Evolutionary conservation across 23 tunicate species (phyloP).

Genomic region (Styela clava): DNA sequence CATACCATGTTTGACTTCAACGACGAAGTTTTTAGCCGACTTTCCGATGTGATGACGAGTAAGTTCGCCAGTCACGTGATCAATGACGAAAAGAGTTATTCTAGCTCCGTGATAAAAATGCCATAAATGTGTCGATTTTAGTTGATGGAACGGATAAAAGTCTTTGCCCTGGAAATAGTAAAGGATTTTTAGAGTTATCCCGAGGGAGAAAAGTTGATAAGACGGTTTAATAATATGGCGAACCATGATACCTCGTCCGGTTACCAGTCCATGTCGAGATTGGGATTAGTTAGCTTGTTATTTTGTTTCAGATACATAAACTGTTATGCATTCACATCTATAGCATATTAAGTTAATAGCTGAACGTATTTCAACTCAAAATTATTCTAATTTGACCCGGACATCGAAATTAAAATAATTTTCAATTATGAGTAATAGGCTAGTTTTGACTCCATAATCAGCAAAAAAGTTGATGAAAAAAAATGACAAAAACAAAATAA

Average conservation of each 20-base stretch:
- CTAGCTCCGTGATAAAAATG: constrained; percentile 14
- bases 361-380: too few species aligned
- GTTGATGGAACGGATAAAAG: background rate
- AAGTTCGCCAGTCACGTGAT: background rate
- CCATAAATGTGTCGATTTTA: constrained; percentile 10
- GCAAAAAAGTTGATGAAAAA: too few species aligned
- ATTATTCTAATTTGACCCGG: too few species aligned
- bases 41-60: background rate
- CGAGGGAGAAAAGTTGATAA: background rate
- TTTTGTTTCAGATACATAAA: too few species aligned
- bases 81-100: background rate
- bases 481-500: too few species aligned
- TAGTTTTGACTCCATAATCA: too few species aligned
- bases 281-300: too few species aligned
- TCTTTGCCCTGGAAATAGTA: constrained; percentile 22
- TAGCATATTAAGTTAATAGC: too few species aligned
- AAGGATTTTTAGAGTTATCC: too few species aligned
- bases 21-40: background rate
- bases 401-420: too few species aligned
- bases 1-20: background rate
- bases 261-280: background rate
- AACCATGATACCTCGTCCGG: background rate
- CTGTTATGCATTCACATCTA: too few species aligned
- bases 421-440: too few species aligned
- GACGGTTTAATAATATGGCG: background rate